Evolutionary conservation across 2,888 invertebrate species (phyloP).

Genomic region (Ferrisia virgata): DNA sequence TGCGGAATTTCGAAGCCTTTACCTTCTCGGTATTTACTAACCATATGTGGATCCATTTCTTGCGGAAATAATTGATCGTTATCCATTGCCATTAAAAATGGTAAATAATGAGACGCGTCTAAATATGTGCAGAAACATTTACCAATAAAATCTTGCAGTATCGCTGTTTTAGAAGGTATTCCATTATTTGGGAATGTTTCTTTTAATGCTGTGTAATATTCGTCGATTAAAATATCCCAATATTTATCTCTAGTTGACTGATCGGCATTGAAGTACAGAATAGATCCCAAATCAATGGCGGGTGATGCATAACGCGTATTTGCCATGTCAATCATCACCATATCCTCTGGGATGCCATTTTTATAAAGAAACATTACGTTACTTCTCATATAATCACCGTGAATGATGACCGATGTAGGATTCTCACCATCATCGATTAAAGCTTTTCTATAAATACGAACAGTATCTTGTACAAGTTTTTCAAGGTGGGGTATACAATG

Average conservation of each 20-base stretch:
- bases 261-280: background rate
- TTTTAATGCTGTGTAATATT: background rate
- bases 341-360: background rate
- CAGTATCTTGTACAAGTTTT: background rate
- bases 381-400: background rate
- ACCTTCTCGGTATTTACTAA: no score
- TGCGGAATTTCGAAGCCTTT: no score
- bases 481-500: background rate
- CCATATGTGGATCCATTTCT: no score
- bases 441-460: background rate
- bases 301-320: background rate
- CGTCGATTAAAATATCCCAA: background rate
- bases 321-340: background rate
- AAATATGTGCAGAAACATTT: background rate
- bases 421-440: background rate
- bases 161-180: background rate
- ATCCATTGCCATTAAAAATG: background rate
- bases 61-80: no score
- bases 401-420: background rate
- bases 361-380: background rate
- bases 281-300: background rate
- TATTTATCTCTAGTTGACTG: background rate
- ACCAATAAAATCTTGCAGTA: background rate
- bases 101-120: background rate
- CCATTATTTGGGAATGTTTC: background rate